A percentile compares a stretch with the other conserved stretches of the same genome.
Conservation (phyloP, 2,888 invertebrate species). For the Chloromyia formosa region DNA sequence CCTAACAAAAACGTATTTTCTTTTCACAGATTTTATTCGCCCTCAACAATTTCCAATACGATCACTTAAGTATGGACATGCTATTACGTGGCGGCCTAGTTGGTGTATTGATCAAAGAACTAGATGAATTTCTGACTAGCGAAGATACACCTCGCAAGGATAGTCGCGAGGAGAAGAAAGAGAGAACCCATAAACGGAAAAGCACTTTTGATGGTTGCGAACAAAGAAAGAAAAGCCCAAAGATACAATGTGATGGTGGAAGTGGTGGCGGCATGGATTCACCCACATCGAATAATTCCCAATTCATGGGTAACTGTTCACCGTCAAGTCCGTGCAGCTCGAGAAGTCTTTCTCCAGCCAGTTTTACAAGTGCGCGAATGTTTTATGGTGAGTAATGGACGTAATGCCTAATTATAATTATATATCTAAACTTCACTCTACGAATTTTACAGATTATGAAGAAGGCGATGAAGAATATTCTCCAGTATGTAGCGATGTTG, state of each 20-base stretch:
- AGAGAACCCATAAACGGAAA: constrained; percentile 57
- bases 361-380: constrained; percentile 51
- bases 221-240: constrained; percentile 2
- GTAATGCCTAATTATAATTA: neutral
- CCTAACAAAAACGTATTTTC: constrained; percentile 9
- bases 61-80: constrained; percentile 65
- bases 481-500: constrained; percentile 63
- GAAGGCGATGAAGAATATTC: constrained; percentile 60
- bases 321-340: constrained; percentile 62
- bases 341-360: constrained; percentile 60
- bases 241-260: neutral
- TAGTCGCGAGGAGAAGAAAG: constrained; percentile 58
- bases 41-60: constrained; percentile 65
- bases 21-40: constrained; percentile 57
- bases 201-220: neutral
- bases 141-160: constrained; percentile 60
- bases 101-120: constrained; percentile 65
- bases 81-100: constrained; percentile 68
- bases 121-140: constrained; percentile 61
- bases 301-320: constrained; percentile 52
- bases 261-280: constrained; percentile 54
- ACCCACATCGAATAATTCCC: constrained; percentile 55
- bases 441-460: constrained; percentile 44
- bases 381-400: constrained; percentile 49
- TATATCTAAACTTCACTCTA: neutral